Base-by-base conservation (phyloP, 1,140 invertebrate genomes). In the Camponotus vicinus region DNA sequence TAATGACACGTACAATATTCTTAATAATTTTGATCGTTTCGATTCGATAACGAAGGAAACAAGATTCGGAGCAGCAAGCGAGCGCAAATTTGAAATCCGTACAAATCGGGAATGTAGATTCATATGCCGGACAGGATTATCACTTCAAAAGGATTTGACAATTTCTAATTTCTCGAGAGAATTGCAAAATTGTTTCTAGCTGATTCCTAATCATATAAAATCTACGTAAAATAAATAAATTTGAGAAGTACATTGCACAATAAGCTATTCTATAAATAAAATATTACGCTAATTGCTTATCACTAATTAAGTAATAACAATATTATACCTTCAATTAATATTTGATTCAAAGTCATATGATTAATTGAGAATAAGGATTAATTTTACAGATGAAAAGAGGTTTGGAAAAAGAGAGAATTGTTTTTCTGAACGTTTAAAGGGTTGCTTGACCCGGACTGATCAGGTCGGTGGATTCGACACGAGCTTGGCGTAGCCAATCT, bases 401-500 rank as follows among this genome's bases (percentile, higher is more conserved):
- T 59, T 86, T 88, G 52, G 21, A 77, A 82, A 61, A 27, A 69
- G 45, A 69, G 18, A 18, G 27, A 1, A 40, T 37, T 57, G 40
- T 86, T 61, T 45, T 34, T 52, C 42, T 21, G 15, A 15, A 61
- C 40, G 59, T 61, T 94, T 92, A 95, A 32, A 95, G 93, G 5
- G 94, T 95, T 18, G 95, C 93, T 87, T 95, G 94, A 57, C 93
- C 93, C 27, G 94, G 94, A 87, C 92, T 94, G 61, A 95, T 92
- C 59, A 95, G 80, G 55, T 95, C 94, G 1, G 93, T 93, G 57
- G 86, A 94, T 87, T 96, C 95, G 40, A 95, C 91, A 40, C 95
- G 93, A 52, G 95, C 94, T 91, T 96, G 96, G 32, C 96, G 94
- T 59, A 97, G 89, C 97, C 97, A 97, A 89, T 97, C 96, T 73